phyloP scores from a whole-genome alignment of 92 coral and sea anemone genomes.

The Palythoa grandiflora region DNA sequence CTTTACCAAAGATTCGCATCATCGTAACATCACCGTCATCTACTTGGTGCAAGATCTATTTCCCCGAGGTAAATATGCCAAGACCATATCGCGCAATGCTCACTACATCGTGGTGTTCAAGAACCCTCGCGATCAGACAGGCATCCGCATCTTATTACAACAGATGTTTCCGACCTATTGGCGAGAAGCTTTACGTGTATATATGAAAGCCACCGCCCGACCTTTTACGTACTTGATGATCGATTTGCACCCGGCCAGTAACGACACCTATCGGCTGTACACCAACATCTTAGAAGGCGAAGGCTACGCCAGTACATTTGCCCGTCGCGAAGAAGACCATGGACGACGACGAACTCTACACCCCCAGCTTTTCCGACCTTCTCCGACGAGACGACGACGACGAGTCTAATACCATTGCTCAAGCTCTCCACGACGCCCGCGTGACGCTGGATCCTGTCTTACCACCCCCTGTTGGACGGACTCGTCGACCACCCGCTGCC shows the following conservation, averaged over 20 bases:
- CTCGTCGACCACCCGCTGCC: not conserved
- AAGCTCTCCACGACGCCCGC: not conserved
- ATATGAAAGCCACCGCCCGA: no score
- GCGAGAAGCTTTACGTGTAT: no score
- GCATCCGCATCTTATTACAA: no score
- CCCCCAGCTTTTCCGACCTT: not conserved
- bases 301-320: no score
- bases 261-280: no score
- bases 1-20: constrained; percentile 65
- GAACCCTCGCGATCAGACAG: constrained; percentile 52
- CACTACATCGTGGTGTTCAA: constrained; percentile 46
- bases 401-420: not conserved
- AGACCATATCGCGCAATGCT: not conserved
- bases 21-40: constrained; percentile 40
- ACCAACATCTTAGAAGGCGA: no score
- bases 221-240: no score
- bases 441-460: constrained; percentile 19
- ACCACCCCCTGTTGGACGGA: not conserved
- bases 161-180: no score
- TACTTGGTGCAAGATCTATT: constrained; percentile 57
- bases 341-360: constrained; percentile 26
- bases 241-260: no score
- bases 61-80: constrained; percentile 30
- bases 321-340: not conserved
- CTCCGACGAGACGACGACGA: not conserved